Evolutionary conservation across 2,888 invertebrate genomes (phyloP).

Genomic region (Pegoplata infirma): DNA sequence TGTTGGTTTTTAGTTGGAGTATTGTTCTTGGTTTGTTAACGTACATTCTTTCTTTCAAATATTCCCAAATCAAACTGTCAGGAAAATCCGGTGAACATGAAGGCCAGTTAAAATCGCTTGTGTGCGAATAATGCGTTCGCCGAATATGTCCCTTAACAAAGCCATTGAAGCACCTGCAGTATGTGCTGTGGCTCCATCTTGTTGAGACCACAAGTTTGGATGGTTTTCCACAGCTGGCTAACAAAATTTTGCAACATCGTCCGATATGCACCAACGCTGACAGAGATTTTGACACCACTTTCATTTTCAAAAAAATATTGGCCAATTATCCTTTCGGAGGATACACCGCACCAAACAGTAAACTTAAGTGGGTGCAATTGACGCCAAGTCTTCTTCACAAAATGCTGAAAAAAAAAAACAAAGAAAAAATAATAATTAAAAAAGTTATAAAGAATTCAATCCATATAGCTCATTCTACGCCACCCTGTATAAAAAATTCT

Average conservation of each 20-base stretch:
- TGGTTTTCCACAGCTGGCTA: no score
- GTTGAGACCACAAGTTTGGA: constrained; percentile 17
- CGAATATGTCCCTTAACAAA: background rate
- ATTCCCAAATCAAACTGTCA: background rate
- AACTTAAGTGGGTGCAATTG: no score
- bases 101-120: constrained; percentile 23
- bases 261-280: no score
- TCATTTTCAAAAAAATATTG: no score
- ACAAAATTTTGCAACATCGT: no score
- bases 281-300: no score
- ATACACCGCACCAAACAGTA: no score
- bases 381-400: no score
- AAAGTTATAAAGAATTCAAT: background rate
- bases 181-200: constrained; percentile 11
- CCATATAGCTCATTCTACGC: background rate
- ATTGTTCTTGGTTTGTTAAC: background rate
- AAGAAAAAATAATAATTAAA: background rate
- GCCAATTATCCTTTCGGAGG: no score
- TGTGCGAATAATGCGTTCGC: constrained; percentile 22
- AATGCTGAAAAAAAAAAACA: no score
- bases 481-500: no score
- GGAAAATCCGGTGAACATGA: constrained; percentile 13
- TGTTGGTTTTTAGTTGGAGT: background rate
- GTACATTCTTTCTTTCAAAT: constrained; percentile 29
- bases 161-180: background rate